Evolutionary conservation across 1,140 invertebrate genomes (phyloP), one percentile per base, ranked within the genome.

Genomic region (Pectinophora gossypiella): DNA sequence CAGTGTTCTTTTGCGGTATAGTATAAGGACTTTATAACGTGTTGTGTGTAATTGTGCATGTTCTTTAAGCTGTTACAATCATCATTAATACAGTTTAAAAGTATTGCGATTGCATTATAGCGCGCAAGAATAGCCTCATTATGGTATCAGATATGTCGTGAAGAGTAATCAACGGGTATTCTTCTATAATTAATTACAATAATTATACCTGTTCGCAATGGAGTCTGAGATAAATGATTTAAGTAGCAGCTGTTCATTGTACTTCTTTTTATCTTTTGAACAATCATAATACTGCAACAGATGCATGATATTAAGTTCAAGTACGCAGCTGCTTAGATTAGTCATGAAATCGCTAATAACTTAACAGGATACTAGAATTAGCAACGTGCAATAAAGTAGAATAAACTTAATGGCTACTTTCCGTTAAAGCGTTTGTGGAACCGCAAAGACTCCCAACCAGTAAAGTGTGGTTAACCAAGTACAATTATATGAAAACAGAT

Each of bases 191-290:
- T n/a, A n/a, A n/a, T n/a, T n/a, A n/a, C n/a, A n/a, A n/a, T n/a
- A n/a, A n/a, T n/a, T n/a, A n/a, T n/a, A n/a, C n/a, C n/a, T n/a
- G n/a, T n/a, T n/a, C n/a, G n/a, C n/a, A n/a, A n/a, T n/a, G n/a
- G n/a, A n/a, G n/a, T n/a, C n/a, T n/a, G n/a, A n/a, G n/a, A n/a
- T n/a, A n/a, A n/a, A n/a, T n/a, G n/a, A n/a, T n/a, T 54, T 44
- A 58, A 54, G 43, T 57, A 20, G 59, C 62, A 59, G 61, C 59
- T 60, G 66, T 56, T 51, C 56, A 54, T 51, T 53, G 18, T 56
- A 50, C 21, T 59, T 56, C 27, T 57, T 47, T 64, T 51, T n/a
- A 27, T 56, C 36, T 23, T 38, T 27, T 55, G 23, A 42, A n/a
- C n/a, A n/a, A n/a, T n/a, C n/a, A 32, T 32, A 12, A 12, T 32